These are phyloP conservation scores for Sebastes fasciatus DNA, from an alignment of 2,113 vertebrate species.

Conservation along the genomic window DNA sequence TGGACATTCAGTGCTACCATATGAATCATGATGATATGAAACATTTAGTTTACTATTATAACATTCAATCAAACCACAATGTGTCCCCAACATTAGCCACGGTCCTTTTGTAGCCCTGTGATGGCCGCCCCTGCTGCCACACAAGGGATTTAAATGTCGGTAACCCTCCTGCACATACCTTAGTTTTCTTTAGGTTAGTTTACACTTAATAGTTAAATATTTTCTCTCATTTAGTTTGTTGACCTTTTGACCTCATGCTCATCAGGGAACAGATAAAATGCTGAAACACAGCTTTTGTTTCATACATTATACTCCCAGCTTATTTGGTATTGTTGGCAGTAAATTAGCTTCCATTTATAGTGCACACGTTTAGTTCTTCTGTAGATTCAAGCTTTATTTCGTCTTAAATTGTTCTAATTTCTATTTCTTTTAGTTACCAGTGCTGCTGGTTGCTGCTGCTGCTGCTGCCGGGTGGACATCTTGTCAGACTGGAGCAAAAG, in stretches of 20 bases:
- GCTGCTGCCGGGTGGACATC: background rate
- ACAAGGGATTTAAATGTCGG: background rate
- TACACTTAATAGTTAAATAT: background rate
- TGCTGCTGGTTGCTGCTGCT: background rate
- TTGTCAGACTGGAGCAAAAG: background rate
- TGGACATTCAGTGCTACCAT: no score
- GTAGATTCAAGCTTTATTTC: background rate
- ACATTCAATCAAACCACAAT: no score
- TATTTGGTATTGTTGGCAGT: background rate
- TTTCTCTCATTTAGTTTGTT: background rate
- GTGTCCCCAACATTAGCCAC: no score
- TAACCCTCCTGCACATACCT: background rate
- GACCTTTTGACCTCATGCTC: background rate
- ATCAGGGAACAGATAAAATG: background rate
- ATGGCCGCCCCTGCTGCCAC: no score
- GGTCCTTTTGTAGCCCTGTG: no score
- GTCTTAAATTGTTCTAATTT: background rate
- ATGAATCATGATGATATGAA: background rate
- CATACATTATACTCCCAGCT: background rate
- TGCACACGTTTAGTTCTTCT: background rate
- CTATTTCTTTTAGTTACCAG: background rate
- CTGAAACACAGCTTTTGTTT: background rate
- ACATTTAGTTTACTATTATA: no score
- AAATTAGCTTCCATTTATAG: background rate
- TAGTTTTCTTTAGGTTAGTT: background rate